Conservation (phyloP, 64 coral and sea anemone species). For the Montipora capricornis region DNA sequence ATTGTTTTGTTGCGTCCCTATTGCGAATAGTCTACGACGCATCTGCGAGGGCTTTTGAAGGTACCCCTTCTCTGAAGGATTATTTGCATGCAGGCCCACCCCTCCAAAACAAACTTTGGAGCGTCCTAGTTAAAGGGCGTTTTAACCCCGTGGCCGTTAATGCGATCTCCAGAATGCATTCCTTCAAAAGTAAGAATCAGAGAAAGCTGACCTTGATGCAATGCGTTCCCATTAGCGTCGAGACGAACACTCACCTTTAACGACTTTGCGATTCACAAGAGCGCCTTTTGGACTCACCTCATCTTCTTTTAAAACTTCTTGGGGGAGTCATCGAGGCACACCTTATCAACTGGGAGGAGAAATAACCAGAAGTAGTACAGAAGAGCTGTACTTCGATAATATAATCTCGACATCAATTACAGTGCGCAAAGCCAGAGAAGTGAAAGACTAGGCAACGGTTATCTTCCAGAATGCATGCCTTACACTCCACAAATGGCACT, state of each 20-base stretch:
- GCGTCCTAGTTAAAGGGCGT: slow-evolving; percentile 3
- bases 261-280: not conserved
- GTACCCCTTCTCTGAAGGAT: slow-evolving; percentile 23
- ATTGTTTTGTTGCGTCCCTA: no score
- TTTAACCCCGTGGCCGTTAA: slow-evolving; percentile 29
- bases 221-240: not conserved
- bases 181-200: not conserved
- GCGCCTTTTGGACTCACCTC: slow-evolving; percentile 35
- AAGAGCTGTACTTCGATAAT: not conserved
- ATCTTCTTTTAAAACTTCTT: slow-evolving; percentile 37
- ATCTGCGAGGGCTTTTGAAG: not conserved
- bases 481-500: slow-evolving; percentile 52
- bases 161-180: slow-evolving; percentile 15
- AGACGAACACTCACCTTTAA: slow-evolving; percentile 8
- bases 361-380: not conserved
- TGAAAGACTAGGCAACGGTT: not conserved
- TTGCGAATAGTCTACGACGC: slow-evolving; percentile 39
- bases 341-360: slow-evolving; percentile 10
- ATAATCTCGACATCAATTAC: slow-evolving; percentile 7
- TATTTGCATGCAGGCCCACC: slow-evolving; percentile 30
- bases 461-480: slow-evolving; percentile 29
- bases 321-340: slow-evolving; percentile 56
- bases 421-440: not conserved
- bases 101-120: slow-evolving; percentile 52
- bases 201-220: not conserved